Conservation (phyloP, 92 coral and sea anemone species). For the Parazoanthus swiftii region DNA sequence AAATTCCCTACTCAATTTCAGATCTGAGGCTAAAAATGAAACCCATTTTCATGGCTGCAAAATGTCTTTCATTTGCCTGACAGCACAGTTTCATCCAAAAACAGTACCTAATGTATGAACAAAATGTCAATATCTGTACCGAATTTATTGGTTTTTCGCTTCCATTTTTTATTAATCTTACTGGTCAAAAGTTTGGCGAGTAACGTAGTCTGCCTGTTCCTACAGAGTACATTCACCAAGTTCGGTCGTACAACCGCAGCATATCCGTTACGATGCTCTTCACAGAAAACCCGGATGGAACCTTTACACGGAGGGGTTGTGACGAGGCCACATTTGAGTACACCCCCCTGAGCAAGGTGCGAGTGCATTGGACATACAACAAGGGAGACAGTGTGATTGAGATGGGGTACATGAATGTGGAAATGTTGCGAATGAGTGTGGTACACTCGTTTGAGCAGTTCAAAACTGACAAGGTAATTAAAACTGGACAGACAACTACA, state of each 20-base stretch:
- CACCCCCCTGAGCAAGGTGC: slow-evolving; percentile 81
- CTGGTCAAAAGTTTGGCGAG: too few relatives aligned
- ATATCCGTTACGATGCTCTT: slow-evolving; percentile 96
- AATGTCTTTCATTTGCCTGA: too few relatives aligned
- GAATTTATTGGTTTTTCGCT: too few relatives aligned
- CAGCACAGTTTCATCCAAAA: too few relatives aligned
- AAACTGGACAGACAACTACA: too few relatives aligned
- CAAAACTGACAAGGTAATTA: slow-evolving; percentile 45
- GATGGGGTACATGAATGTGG: slow-evolving; percentile 96
- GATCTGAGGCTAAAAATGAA: too few relatives aligned
- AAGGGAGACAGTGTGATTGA: slow-evolving; percentile 91
- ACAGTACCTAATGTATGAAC: too few relatives aligned
- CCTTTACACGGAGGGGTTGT: slow-evolving; percentile 72
- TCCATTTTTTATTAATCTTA: too few relatives aligned
- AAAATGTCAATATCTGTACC: too few relatives aligned
- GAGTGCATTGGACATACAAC: slow-evolving; percentile 96
- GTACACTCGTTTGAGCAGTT: slow-evolving; percentile 39
- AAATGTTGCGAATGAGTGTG: slow-evolving; percentile 68
- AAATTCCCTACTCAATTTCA: too few relatives aligned
- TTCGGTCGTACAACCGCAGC: slow-evolving; percentile 84
- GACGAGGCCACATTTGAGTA: slow-evolving; percentile 61
- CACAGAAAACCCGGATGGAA: slow-evolving; percentile 72
- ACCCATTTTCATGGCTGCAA: too few relatives aligned
- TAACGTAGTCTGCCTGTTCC: neutral
- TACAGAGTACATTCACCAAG: slow-evolving; percentile 92